Conservation (phyloP, 2,797 vertebrate species). For the Tachyglossus aculeatus region DNA sequence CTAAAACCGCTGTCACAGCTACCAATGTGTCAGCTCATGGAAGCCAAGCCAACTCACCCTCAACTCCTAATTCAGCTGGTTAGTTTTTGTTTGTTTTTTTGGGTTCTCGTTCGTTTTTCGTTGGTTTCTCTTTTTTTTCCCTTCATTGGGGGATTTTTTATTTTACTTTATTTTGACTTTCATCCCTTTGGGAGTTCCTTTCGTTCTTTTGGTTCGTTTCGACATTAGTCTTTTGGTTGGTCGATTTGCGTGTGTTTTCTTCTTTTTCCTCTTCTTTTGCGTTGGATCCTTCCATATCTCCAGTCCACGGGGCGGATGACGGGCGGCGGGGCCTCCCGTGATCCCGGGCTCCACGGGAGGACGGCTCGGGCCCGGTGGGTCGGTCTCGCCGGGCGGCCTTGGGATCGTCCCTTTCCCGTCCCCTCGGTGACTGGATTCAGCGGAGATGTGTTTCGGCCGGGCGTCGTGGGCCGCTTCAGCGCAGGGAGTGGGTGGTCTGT, state of each 20-base stretch:
- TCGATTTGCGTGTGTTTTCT: conserved; percentile 9
- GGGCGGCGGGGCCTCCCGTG: too few species aligned
- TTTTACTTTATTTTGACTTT: not conserved
- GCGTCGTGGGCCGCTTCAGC: too few species aligned
- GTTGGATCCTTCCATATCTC: conserved; percentile 15
- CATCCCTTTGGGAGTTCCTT: not conserved
- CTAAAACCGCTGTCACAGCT: conserved; percentile 97
- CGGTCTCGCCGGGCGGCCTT: conserved; percentile 15
- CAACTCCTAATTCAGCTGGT: conserved; percentile 99
- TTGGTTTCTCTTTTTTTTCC: conserved; percentile 2
- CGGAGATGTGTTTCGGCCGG: too few species aligned
- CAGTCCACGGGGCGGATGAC: conserved; percentile 38
- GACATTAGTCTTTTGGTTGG: too few species aligned
- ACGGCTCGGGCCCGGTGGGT: not conserved
- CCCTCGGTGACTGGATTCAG: too few species aligned
- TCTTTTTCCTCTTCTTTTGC: conserved; percentile 30
- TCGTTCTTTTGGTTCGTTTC: not conserved
- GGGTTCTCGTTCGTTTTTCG: conserved; percentile 49
- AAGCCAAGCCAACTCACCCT: conserved; percentile 99
- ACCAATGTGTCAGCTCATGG: conserved; percentile 97
- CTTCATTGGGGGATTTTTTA: conserved; percentile 20
- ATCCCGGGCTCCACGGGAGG: conserved; percentile 11
- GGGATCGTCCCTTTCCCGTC: not conserved
- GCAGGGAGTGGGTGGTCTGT: too few species aligned
- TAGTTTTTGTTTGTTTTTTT: conserved; percentile 78